Percentiles rank a stretch among this genome's conserved stretches.
These are phyloP conservation scores for Littorina saxatilis DNA, from an alignment of 1,140 invertebrate species.

Conservation along the genomic window DNA sequence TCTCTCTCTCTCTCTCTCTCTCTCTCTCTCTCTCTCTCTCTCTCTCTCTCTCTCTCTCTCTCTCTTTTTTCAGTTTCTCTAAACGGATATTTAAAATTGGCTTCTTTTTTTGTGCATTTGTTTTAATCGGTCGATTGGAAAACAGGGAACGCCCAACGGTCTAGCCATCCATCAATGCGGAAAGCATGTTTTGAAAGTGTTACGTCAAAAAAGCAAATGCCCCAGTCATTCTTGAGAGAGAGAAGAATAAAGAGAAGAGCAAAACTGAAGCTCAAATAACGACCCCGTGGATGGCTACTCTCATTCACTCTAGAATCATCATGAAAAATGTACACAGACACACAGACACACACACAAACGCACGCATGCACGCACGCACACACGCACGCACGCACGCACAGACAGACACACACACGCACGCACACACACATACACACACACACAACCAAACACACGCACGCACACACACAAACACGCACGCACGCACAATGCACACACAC, in stretches of 20 bases:
- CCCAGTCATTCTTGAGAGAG: neutral
- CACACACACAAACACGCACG: too few species aligned
- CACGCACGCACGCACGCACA: constrained; percentile 1
- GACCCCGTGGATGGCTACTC: too few species aligned
- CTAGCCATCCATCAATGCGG: neutral
- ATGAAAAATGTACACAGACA: neutral
- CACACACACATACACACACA: neutral
- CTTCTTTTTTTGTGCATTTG: neutral
- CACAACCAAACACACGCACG: too few species aligned
- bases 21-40: neutral
- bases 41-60: neutral
- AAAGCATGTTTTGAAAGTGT: neutral
- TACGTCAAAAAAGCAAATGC: neutral
- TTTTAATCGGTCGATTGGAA: neutral
- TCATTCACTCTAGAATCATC: too few species aligned
- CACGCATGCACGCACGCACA: constrained; percentile 13
- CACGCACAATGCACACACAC: neutral
- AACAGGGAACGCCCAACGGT: too few species aligned
- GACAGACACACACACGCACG: constrained; percentile 18
- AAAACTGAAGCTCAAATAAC: neutral
- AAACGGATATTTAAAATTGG: neutral
- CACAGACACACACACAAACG: constrained; percentile 22
- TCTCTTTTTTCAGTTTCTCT: neutral
- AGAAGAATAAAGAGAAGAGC: neutral
- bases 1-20: too few species aligned